These are phyloP conservation scores for Caenorhabditis plicata DNA, from an alignment of 2,888 invertebrate genomes.

Conservation along the genomic window DNA sequence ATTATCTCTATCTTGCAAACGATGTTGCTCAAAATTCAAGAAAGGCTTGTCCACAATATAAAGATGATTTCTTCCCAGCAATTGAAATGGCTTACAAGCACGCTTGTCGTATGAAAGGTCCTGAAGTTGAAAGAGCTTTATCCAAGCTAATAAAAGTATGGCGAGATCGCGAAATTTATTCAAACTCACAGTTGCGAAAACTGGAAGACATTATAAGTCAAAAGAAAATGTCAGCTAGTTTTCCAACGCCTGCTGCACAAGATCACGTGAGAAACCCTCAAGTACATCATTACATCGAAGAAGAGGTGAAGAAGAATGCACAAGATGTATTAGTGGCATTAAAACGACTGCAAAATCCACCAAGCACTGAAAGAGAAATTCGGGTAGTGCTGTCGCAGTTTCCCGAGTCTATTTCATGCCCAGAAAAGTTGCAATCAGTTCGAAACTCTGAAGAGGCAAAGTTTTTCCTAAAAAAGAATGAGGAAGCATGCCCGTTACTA, in stretches of 20 bases:
- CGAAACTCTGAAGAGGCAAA: conserved; percentile 38
- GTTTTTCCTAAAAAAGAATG: conserved; percentile 23
- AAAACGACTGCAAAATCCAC: conserved; percentile 51
- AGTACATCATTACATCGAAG: conserved; percentile 9
- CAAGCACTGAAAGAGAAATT: conserved; percentile 57
- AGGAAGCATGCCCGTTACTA: conserved; percentile 35
- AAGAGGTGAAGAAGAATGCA: conserved; percentile 30
- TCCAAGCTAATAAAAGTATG: conserved; percentile 33
- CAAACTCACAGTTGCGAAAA: conserved; percentile 14
- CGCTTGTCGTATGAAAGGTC: conserved; percentile 3
- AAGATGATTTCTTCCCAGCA: conserved; percentile 40
- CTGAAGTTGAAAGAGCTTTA: conserved; percentile 17
- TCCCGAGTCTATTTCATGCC: conserved; percentile 35
- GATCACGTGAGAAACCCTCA: conserved; percentile 10
- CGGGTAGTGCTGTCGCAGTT: conserved; percentile 32
- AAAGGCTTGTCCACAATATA: conserved; percentile 90
- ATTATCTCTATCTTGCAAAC: conserved; percentile 51
- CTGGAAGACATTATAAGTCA: conserved; percentile 14
- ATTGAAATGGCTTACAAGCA: conserved; percentile 44
- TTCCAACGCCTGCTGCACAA: conserved; percentile 22
- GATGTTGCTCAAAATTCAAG: conserved; percentile 93
- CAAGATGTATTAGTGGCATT: conserved; percentile 46
- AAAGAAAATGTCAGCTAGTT: conserved; percentile 17
- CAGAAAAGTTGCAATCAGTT: conserved; percentile 29
- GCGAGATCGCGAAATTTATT: conserved; percentile 35